phyloP scores from a whole-genome alignment of 2,888 invertebrate genomes.

The Lepidonotus clava region DNA sequence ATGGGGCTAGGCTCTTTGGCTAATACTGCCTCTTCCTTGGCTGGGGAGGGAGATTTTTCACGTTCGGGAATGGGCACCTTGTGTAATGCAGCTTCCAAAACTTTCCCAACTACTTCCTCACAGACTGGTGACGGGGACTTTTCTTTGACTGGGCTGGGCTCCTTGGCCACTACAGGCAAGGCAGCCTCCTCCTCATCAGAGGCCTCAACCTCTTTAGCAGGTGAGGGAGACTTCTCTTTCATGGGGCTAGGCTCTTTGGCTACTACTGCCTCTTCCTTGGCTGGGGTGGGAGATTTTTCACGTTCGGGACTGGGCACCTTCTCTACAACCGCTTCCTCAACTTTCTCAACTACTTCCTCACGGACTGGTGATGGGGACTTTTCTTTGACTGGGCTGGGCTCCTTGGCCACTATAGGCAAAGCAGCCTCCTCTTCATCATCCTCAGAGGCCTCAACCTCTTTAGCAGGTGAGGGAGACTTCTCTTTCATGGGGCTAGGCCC shows the following conservation, averaged over 20 bases:
- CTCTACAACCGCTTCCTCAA: conserved; percentile 5
- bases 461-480: conserved; percentile 4
- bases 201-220: conserved; percentile 2
- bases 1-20: not conserved
- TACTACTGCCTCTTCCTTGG: conserved; percentile 23
- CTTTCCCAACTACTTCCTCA: not conserved
- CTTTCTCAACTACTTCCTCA: not conserved
- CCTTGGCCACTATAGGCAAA: not conserved
- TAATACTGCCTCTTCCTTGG: conserved; percentile 15
- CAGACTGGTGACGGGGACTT: not conserved
- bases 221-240: conserved; percentile 11
- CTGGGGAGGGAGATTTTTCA: not conserved
- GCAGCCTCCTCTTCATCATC: not conserved
- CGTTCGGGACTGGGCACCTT: conserved; percentile 16
- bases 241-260: not conserved
- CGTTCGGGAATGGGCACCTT: conserved; percentile 8
- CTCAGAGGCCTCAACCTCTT: not conserved
- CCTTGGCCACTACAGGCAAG: conserved; percentile 1
- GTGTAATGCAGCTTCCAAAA: not conserved
- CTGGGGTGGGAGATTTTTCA: not conserved
- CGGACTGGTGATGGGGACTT: not conserved
- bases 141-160: conserved; percentile 15
- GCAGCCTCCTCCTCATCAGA: not conserved
- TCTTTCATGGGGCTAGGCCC: no score
- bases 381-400: conserved; percentile 15